Percentiles rank a stretch among this genome's conserved stretches.
These are phyloP conservation scores for Therioaphis trifolii DNA, from an alignment of 2,888 invertebrate species.

Conservation along the genomic window DNA sequence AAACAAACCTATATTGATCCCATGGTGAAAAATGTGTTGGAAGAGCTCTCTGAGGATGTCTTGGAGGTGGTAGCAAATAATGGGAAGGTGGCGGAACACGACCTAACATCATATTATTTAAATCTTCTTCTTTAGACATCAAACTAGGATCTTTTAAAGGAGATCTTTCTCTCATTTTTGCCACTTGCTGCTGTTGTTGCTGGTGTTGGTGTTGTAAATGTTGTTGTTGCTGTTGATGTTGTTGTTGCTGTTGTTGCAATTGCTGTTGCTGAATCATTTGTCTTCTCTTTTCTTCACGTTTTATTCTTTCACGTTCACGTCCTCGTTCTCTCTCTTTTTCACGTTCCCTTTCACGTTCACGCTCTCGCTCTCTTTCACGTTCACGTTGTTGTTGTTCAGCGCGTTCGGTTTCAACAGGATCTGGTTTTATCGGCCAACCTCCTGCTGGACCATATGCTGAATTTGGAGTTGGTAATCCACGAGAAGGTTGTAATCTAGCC, in stretches of 20 bases:
- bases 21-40: conserved; percentile 73
- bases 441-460: conserved; percentile 69
- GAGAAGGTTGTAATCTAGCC: conserved; percentile 72
- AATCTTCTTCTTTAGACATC: conserved; percentile 66
- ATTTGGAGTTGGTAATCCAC: conserved; percentile 64
- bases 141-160: conserved; percentile 79
- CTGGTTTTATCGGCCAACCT: conserved; percentile 77
- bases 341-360: conserved; percentile 69
- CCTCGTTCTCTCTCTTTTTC: conserved; percentile 71
- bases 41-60: conserved; percentile 69
- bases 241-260: conserved; percentile 64
- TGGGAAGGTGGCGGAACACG: conserved; percentile 70
- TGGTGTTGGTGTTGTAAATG: conserved; percentile 66
- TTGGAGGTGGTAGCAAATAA: conserved; percentile 70
- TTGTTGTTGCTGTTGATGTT: conserved; percentile 69
- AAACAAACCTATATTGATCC: conserved; percentile 72
- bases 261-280: conserved; percentile 70
- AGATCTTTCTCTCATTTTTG: conserved; percentile 74
- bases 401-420: conserved; percentile 73
- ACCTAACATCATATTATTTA: conserved; percentile 67
- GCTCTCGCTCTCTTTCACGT: conserved; percentile 66
- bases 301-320: conserved; percentile 67
- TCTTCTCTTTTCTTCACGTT: conserved; percentile 70
- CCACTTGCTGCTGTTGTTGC: conserved; percentile 66
- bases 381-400: conserved; percentile 71